Percentiles rank a stretch among this genome's conserved stretches.
These are phyloP conservation scores for Mystacides longicornis DNA, from an alignment of 2,888 invertebrate species.

Conservation along the genomic window DNA sequence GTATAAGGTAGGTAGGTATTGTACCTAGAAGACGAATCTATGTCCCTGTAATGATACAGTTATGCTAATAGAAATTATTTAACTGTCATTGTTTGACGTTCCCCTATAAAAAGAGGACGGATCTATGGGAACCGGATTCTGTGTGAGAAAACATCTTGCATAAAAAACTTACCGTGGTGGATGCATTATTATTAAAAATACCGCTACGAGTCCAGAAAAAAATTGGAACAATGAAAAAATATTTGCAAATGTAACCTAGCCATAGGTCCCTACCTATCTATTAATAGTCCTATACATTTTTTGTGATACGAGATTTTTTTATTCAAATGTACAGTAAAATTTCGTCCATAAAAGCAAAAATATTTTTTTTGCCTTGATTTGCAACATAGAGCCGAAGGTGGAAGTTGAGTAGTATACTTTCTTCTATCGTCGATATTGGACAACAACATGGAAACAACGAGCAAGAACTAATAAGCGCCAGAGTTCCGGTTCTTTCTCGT, in stretches of 20 bases:
- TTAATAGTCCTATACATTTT: no score
- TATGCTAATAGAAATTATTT: slow-evolving; percentile 17
- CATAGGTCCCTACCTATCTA: no score
- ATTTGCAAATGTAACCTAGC: background rate
- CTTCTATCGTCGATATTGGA: no score
- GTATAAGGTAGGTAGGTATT: background rate
- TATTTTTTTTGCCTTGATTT: no score
- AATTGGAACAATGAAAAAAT: background rate
- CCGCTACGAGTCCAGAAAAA: background rate
- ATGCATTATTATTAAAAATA: background rate
- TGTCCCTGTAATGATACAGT: slow-evolving; percentile 15
- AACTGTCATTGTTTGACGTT: slow-evolving; percentile 5
- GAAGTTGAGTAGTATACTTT: no score
- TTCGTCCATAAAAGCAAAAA: no score
- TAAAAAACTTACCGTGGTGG: slow-evolving; percentile 3
- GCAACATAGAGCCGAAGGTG: no score
- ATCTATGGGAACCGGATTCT: slow-evolving; percentile 14
- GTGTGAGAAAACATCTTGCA: background rate
- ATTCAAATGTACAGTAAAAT: no score
- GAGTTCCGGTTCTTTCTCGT: no score
- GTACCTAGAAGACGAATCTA: background rate
- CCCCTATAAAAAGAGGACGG: slow-evolving; percentile 5
- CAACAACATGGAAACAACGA: no score
- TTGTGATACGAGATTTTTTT: no score
- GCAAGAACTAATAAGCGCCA: no score